Conservation (phyloP, 2,888 invertebrate genomes). For the Creontiades dilutus region DNA sequence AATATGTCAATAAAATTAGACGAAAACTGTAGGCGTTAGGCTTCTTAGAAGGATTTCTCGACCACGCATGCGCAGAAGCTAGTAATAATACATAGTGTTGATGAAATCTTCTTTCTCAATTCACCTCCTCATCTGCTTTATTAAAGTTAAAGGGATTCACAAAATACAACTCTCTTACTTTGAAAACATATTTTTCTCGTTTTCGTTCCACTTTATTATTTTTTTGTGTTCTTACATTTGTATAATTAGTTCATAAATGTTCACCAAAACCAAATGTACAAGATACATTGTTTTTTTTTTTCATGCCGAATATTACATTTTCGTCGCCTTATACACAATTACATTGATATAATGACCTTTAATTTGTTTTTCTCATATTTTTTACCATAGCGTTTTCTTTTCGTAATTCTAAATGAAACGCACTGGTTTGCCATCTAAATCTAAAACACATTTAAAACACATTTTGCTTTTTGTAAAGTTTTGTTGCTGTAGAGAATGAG, state of each 20-base stretch:
- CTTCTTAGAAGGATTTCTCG: too few relatives aligned
- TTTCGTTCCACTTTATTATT: constrained; percentile 41
- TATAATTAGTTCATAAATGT: neutral
- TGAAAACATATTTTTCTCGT: constrained; percentile 48
- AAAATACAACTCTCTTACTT: neutral
- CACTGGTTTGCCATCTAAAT: constrained; percentile 44
- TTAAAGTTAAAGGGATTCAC: too few relatives aligned
- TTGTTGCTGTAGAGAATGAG: neutral
- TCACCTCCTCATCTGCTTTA: too few relatives aligned
- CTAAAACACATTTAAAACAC: constrained; percentile 51
- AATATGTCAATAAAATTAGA: too few relatives aligned
- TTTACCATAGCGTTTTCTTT: constrained; percentile 15
- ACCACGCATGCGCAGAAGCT: too few relatives aligned
- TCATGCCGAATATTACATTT: neutral
- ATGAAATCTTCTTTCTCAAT: too few relatives aligned
- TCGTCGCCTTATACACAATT: constrained; percentile 22
- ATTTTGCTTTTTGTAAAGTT: constrained; percentile 3
- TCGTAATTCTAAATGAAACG: neutral
- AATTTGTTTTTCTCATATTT: neutral
- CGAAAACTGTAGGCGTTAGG: too few relatives aligned
- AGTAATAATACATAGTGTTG: too few relatives aligned
- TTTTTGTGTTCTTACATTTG: constrained; percentile 7
- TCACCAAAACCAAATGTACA: constrained; percentile 41
- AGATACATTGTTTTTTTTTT: constrained; percentile 9
- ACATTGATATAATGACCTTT: neutral